Percentiles rank a stretch among this genome's conserved stretches.
These are phyloP conservation scores for Geothlypis trichas DNA, from an alignment of 2,113 vertebrate genomes.

Conservation along the genomic window DNA sequence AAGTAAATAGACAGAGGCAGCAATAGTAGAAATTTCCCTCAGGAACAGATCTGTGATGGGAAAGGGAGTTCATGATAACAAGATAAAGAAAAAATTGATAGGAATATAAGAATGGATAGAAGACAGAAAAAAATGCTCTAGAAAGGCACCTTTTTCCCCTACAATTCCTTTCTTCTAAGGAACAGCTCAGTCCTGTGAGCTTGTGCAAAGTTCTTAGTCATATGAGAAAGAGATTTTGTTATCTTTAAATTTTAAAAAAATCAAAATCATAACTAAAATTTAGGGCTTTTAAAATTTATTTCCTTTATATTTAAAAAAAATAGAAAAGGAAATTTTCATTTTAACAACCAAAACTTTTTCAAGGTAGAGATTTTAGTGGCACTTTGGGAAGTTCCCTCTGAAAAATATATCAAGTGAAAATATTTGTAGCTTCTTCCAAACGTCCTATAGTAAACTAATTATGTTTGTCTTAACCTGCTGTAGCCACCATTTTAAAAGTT, in stretches of 20 bases:
- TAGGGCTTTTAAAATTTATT: neutral
- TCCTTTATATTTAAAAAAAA: neutral
- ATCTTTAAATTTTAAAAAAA: neutral
- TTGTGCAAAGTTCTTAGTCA: neutral
- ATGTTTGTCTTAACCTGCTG: neutral
- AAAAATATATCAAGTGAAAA: neutral
- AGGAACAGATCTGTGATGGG: neutral
- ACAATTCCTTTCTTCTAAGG: neutral
- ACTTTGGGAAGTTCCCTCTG: neutral
- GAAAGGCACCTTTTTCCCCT: neutral
- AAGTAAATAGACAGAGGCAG: neutral
- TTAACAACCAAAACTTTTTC: neutral
- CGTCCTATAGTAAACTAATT: neutral
- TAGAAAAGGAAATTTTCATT: neutral
- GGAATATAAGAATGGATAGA: neutral
- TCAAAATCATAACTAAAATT: neutral
- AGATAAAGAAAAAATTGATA: neutral
- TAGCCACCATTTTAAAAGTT: neutral
- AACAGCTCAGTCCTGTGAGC: neutral
- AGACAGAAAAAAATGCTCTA: neutral
- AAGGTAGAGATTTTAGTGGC: neutral
- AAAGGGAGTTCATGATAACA: neutral
- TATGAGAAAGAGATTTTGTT: neutral
- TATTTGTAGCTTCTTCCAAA: neutral
- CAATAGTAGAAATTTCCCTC: neutral